Evolutionary conservation across 2,797 vertebrate species (phyloP), one percentile per base, ranked within the genome.

Genomic region (Gallinago nigripennis): DNA sequence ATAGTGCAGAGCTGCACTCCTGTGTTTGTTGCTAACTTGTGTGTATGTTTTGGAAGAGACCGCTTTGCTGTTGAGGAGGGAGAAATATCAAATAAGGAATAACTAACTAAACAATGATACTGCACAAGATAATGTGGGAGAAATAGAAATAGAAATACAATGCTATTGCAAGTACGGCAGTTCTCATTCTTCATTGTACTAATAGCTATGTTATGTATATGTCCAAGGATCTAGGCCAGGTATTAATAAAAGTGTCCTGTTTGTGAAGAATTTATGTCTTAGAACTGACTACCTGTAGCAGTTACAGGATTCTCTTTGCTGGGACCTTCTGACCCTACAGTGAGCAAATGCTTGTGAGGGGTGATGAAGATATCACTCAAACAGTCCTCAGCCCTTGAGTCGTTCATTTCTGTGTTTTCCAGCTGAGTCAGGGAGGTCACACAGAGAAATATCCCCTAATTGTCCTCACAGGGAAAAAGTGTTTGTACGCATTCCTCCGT

Each of bases 131-230:
- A 46, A 25, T 6, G 39, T 60, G 50, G 25, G 57, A 79, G 61
- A 79, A 65, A 54, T 2, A 69, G 61, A 79, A 65, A 54, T 2
- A 69, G 4, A 63, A 65, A 25, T 18, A 66, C 1, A 3, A 64
- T 10, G 63, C 58, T 66, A 23, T 41, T 58, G 21, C 63, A 48
- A 43, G 64, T 20, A 15, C 9, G 41, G 69, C 28, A 69, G 39
- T 31, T 78, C n/a, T 63, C 39, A 20, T 73, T 90, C 64, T 30
- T 65, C 80, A 27, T 35, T 23, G 35, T 5, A 25, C 39, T 45
- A 45, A 14, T 3, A 45, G 16, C 27, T 25, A 27, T 2, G 0
- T 53, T 23, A 35, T 0, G 0, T n/a, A 9, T 41, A 39, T 78
- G 43, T 31, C 25, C 30, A 50, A 50, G 20, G 46, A 48, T 31